These are phyloP conservation scores for Linurgus olivaceus DNA, from an alignment of 2,797 vertebrate species.

Conservation along the genomic window DNA sequence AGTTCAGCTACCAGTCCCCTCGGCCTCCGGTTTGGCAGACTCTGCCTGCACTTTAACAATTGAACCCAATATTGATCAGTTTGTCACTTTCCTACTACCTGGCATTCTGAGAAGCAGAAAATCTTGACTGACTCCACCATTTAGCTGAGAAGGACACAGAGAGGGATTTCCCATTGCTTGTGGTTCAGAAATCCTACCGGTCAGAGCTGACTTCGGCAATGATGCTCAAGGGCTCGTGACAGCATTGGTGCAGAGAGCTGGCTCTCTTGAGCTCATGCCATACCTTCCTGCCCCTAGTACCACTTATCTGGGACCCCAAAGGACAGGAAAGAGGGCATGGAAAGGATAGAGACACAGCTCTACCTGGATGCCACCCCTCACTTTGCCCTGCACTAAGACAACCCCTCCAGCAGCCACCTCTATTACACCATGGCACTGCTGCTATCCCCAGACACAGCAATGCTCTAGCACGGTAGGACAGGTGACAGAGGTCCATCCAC, in stretches of 20 bases:
- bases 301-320: background rate
- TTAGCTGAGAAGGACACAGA: background rate
- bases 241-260: background rate
- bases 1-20: constrained; percentile 38
- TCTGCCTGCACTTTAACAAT: background rate
- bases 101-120: background rate
- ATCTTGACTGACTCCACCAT: background rate
- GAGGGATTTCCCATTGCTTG: background rate
- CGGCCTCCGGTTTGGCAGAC: background rate
- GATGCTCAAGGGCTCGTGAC: background rate
- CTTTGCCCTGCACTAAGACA: background rate
- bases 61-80: background rate
- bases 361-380: background rate
- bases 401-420: background rate
- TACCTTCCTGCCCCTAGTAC: background rate
- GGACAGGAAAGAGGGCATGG: background rate
- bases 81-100: constrained; percentile 26
- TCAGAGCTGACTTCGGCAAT: background rate
- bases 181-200: background rate
- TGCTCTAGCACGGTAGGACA: fast-evolving
- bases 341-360: background rate
- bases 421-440: fast-evolving
- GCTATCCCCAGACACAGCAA: background rate
- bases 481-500: background rate
- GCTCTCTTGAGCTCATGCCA: fast-evolving